phyloP scores from a whole-genome alignment of 2,113 vertebrate genomes.

The human (Homo sapiens) region DNA sequence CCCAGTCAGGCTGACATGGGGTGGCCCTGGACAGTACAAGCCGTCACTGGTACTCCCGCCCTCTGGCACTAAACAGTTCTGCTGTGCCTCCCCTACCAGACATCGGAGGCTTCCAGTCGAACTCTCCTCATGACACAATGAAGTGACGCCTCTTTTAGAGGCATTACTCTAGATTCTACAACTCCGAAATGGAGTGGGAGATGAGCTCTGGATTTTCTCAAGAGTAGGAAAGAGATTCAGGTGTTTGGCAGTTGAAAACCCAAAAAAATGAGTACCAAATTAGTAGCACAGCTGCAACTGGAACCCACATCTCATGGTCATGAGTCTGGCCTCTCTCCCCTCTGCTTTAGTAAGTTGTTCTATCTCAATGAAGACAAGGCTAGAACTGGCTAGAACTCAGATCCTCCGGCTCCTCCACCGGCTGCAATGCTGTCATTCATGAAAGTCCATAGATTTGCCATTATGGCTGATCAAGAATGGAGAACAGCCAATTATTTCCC shows the following conservation, averaged over 20 bases:
- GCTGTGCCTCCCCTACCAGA: neutral
- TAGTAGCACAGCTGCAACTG: neutral
- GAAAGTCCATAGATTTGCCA: neutral
- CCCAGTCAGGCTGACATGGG: neutral
- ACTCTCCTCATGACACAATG: neutral
- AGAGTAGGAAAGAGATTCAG: neutral
- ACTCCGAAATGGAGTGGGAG: neutral
- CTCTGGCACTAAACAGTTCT: neutral
- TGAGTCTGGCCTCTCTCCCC: neutral
- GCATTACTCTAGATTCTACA: neutral
- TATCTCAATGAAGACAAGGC: neutral
- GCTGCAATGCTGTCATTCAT: neutral
- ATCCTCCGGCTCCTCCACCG: neutral
- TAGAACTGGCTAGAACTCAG: neutral
- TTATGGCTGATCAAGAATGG: neutral
- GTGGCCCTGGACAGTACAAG: neutral
- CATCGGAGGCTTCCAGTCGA: neutral
- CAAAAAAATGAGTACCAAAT: neutral
- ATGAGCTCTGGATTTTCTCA: neutral
- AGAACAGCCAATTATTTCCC: neutral
- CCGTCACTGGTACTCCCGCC: neutral
- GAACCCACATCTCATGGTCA: neutral
- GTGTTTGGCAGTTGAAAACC: neutral
- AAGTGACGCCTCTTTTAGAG: neutral
- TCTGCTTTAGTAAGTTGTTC: neutral